Percentiles rank a stretch among this genome's conserved stretches.
Conservation (phyloP, 2,113 vertebrate genomes). For the Prinia subflava region DNA sequence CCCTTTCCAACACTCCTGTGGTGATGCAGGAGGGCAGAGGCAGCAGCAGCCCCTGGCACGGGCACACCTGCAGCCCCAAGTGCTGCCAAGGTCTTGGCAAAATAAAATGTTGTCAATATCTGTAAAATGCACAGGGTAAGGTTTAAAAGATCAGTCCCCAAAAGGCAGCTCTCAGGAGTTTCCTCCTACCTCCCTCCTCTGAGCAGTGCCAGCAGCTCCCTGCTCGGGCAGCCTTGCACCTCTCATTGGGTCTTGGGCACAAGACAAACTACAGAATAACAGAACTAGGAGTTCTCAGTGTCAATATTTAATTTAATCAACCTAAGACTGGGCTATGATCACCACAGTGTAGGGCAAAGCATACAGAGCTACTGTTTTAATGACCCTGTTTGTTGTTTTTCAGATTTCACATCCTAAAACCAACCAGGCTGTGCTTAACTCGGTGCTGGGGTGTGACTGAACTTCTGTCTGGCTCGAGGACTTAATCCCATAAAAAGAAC, state of each 20-base stretch:
- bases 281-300: neutral
- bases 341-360: neutral
- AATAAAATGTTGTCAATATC: neutral
- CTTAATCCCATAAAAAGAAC: neutral
- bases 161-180: neutral
- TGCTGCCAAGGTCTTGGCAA: neutral
- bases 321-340: neutral
- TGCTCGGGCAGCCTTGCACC: neutral
- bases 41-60: neutral
- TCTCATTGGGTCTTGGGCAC: neutral
- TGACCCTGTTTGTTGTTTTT: neutral
- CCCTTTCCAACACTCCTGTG: rapidly evolving
- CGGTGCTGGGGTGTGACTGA: neutral
- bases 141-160: neutral
- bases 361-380: neutral
- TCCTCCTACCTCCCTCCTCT: neutral
- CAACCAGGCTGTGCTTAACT: neutral
- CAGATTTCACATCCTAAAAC: neutral
- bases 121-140: neutral
- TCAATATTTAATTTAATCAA: neutral
- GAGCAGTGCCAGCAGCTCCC: neutral
- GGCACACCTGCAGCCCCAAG: neutral
- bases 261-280: neutral
- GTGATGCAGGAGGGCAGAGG: neutral
- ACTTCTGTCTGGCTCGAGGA: neutral